A percentile compares a stretch with the other conserved stretches of the same genome.
Conservation (phyloP, 1,140 invertebrate species). For the Hesperophylax magnus region DNA sequence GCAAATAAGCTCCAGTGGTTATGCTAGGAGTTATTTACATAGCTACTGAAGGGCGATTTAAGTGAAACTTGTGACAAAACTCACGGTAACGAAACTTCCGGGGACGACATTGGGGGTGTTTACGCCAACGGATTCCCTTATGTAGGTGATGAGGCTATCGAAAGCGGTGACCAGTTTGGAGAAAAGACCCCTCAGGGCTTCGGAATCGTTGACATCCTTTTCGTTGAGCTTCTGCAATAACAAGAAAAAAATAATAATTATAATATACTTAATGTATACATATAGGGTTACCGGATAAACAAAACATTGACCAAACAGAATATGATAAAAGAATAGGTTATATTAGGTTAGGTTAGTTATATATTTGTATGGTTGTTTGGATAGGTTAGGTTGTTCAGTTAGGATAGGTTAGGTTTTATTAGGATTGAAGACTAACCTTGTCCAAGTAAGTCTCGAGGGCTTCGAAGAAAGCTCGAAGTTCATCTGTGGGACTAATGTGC, state of each 20-base stretch:
- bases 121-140: background rate
- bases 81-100: background rate
- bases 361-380: too few species aligned
- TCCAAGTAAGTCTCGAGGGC: conserved; percentile 58
- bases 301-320: too few species aligned
- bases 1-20: too few species aligned
- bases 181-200: conserved; percentile 71
- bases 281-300: too few species aligned
- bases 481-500: conserved; percentile 63
- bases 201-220: conserved; percentile 69
- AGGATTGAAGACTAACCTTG: background rate
- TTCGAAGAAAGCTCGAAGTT: conserved; percentile 72
- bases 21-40: too few species aligned
- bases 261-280: too few species aligned
- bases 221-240: conserved; percentile 66
- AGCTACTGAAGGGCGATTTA: too few species aligned
- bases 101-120: background rate
- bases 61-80: background rate
- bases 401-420: background rate
- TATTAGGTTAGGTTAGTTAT: too few species aligned
- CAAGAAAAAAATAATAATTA: background rate
- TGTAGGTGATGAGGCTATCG: conserved; percentile 19
- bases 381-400: too few species aligned
- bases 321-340: too few species aligned
- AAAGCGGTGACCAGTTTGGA: background rate